These are phyloP conservation scores for Sussaba pulchella DNA, from an alignment of 2,888 invertebrate genomes.

Conservation along the genomic window DNA sequence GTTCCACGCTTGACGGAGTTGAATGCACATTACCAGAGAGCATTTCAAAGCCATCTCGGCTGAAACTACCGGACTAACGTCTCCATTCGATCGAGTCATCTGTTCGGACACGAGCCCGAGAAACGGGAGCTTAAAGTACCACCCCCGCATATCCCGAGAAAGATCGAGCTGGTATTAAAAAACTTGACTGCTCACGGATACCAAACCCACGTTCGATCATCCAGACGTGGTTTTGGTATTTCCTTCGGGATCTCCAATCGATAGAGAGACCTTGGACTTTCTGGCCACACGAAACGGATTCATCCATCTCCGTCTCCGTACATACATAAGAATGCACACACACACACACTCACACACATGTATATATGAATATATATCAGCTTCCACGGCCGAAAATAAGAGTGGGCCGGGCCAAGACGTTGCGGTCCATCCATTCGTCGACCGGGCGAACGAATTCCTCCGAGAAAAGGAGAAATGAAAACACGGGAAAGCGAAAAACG, in stretches of 20 bases:
- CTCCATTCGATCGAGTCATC: conserved; percentile 34
- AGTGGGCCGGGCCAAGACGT: conserved; percentile 36
- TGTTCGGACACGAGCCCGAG: conserved; percentile 33
- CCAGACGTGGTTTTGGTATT: conserved; percentile 21
- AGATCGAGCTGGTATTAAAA: conserved; percentile 27
- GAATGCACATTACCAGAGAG: not conserved
- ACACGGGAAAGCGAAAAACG: not conserved
- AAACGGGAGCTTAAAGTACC: conserved; percentile 20
- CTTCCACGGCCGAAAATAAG: not conserved
- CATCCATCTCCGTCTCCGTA: conserved; percentile 13
- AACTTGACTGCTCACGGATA: conserved; percentile 41
- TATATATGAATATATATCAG: conserved; percentile 21
- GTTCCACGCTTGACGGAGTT: conserved; percentile 34
- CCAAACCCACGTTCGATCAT: conserved; percentile 45
- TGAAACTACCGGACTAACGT: conserved; percentile 47
- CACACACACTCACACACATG: not conserved
- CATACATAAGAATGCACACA: too few species aligned
- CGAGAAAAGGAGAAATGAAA: conserved; percentile 11
- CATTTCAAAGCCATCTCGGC: conserved; percentile 25
- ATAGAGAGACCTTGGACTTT: conserved; percentile 45
- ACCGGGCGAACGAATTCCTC: conserved; percentile 31
- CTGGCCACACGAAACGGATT: conserved; percentile 21
- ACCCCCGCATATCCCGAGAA: conserved; percentile 5
- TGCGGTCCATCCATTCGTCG: conserved; percentile 45
- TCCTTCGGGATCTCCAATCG: conserved; percentile 12